Evolutionary conservation across 2,113 vertebrate genomes (phyloP).

Genomic region (Serilophus lunatus): DNA sequence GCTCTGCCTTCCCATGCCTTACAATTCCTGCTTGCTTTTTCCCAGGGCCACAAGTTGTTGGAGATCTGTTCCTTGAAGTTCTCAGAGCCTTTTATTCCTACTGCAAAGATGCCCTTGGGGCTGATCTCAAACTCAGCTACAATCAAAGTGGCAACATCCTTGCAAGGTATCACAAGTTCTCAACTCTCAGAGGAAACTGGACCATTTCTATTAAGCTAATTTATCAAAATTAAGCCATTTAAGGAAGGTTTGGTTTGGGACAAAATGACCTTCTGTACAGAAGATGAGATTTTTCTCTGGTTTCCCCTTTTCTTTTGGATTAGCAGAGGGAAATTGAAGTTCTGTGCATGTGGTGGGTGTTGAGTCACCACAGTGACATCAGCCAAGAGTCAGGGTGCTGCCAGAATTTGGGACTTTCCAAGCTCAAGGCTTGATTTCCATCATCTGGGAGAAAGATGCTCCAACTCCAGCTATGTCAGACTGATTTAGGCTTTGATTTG

Average conservation of each 20-base stretch:
- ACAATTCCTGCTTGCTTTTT: not conserved
- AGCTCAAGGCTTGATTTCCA: not conserved
- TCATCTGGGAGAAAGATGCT: not conserved
- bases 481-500: not conserved
- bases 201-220: not conserved
- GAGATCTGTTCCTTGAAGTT: constrained; percentile 88
- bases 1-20: not conserved
- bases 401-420: not conserved
- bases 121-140: constrained; percentile 78
- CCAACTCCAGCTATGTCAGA: not conserved
- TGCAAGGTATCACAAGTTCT: constrained; percentile 71
- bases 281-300: not conserved
- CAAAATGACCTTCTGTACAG: not conserved
- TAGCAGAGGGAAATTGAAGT: not conserved
- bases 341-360: not conserved
- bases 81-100: constrained; percentile 90
- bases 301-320: not conserved
- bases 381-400: not conserved
- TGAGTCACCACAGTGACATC: not conserved
- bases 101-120: constrained; percentile 84
- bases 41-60: constrained; percentile 86
- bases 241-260: not conserved
- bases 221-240: not conserved
- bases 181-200: not conserved
- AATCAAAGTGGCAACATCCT: constrained; percentile 83